Base-by-base conservation (phyloP, 2,113 vertebrate genomes). In the Colinus virginianus region DNA sequence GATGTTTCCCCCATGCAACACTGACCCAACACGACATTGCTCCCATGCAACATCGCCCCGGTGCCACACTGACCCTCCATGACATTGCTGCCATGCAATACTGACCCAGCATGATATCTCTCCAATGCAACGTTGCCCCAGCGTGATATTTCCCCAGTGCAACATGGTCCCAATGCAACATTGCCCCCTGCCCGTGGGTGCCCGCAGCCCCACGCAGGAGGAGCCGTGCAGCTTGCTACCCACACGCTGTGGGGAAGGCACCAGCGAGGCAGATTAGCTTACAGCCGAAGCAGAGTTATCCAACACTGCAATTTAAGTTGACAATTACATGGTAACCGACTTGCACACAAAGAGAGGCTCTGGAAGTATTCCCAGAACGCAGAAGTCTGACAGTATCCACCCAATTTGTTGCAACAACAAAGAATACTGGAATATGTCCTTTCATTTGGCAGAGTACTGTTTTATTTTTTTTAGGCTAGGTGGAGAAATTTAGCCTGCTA, bases 321-420 rank as follows among this genome's bases (percentile, higher is more conserved):
- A 95, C 95, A 95, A 94, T 93, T 90, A 82, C 95, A 90, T 84
- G 87, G 95, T 84, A 92, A 95, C 74, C 63, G 76, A 61, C 87
- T 96, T 8, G 81, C 86, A 88, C 94, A 84, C 94, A 90, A 75
- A 96, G 85, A 93, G 91, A 56, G 88, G 92, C 83, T 76, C 94
- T 97, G 96, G 96, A 94, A 84, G 90, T 2, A 32, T 96, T 96
- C 96, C 96, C 95, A 90, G 96, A 94, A 90, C 46, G 80, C 95
- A 96, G 90, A 96, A 95, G 91, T 89, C 94, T 96, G 95, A 96
- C 95, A 95, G 94, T 81, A 96, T 91, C 95, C 96, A 92, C 96
- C 96, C 95, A 91, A 93, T 94, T 93, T 95, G 95, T 96, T 96
- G 94, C 85, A 94, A 96, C 93, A 97, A 95, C 87, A 94, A 91